Evolutionary conservation across 2,113 vertebrate species (phyloP), one percentile per base, ranked within the genome.

Genomic region (Prionailurus viverrinus): DNA sequence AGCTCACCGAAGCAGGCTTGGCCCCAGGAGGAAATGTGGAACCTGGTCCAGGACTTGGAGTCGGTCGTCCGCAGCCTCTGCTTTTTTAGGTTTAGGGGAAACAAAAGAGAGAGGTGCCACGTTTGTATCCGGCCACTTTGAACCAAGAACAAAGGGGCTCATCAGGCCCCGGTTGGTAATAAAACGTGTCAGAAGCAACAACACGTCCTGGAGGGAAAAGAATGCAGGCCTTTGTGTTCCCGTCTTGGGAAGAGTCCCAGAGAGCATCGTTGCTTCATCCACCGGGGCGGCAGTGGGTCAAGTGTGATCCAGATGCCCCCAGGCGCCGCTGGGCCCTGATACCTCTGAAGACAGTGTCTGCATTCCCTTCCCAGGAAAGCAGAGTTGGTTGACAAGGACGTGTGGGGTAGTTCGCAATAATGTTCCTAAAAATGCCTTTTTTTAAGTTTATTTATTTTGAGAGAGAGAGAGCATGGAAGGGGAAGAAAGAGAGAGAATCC

Each of bases 21-120:
- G 18, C 18, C 39, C 58, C 29, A 21, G 51, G 53, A 27, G 33
- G 41, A 65, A 21, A 36, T 1, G 31, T 48, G n/a, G 66, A n/a
- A 8, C 14, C 23, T 13, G 66, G 48, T 0, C 7, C 1, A 3
- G 33, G 25, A 31, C 3, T 18, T 3, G 2, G 45, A 84, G 29
- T 5, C 7, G 11, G 2, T 55, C 68, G 27, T 51, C 45, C 29
- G 0, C 4, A 6, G 11, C 55, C 45, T 79, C 85, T 51, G 39
- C 16, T 39, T 92, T 61, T 58, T 45, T 13, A 6, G 8, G n/a
- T 48, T 85, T 39, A 5, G 12, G 39, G 51, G 0, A 16, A 10
- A 27, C 18, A 81, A 58, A 86, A 51, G 15, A 63, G 7, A 83
- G 33, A 87, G 31, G 10, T 8, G 12, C 41, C 13, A 18, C 36